phyloP scores from a whole-genome alignment of 2,113 vertebrate species.

The Hemibagrus wyckioides region DNA sequence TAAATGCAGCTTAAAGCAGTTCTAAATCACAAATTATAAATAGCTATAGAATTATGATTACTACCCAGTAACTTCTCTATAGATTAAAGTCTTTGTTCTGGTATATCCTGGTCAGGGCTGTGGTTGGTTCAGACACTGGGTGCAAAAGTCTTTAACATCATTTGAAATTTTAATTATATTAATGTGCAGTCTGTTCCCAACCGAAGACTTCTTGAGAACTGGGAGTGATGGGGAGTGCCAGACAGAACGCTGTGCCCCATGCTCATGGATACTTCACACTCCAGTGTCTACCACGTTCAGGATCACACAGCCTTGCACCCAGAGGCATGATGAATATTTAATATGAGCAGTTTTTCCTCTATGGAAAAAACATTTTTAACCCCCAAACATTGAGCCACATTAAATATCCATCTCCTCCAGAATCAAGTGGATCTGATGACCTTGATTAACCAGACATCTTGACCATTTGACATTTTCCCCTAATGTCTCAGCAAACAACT shows the following conservation, averaged over 20 bases:
- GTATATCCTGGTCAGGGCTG: background rate
- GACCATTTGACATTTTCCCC: slow-evolving; percentile 16
- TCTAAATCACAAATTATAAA: background rate
- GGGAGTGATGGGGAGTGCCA: background rate
- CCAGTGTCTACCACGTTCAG: background rate
- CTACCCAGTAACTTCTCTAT: background rate
- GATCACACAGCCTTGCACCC: slow-evolving; percentile 11
- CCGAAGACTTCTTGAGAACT: background rate
- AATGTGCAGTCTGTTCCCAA: background rate
- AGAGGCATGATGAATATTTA: background rate
- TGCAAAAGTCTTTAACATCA: background rate
- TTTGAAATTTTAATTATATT: background rate
- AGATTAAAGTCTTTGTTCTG: background rate
- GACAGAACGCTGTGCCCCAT: background rate
- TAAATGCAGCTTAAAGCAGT: background rate
- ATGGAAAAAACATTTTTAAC: background rate
- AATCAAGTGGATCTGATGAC: background rate
- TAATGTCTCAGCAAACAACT: slow-evolving; percentile 47
- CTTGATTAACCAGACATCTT: slow-evolving; percentile 21
- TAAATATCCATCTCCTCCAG: background rate
- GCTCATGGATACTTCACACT: slow-evolving; percentile 16
- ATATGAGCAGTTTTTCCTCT: background rate
- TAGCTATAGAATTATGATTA: background rate
- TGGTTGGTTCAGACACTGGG: background rate
- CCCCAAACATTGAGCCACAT: background rate